A percentile compares a stretch with the other conserved stretches of the same genome.
These are phyloP conservation scores for Oreocharis arfaki DNA, from an alignment of 2,113 vertebrate species.

Conservation along the genomic window DNA sequence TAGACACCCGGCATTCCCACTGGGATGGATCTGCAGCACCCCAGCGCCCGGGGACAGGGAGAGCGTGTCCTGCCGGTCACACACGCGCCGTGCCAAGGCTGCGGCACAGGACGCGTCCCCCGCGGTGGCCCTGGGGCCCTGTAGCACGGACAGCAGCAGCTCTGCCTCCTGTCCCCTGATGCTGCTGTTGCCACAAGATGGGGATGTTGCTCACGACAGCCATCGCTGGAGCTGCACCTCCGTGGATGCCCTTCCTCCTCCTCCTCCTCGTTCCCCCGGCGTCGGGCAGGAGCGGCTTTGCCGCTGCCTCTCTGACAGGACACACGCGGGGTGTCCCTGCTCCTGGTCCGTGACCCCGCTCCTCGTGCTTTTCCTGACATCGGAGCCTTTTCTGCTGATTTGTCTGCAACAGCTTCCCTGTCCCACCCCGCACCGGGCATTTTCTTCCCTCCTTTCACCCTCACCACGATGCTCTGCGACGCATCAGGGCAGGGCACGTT, in stretches of 20 bases:
- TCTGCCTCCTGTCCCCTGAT: rapidly evolving
- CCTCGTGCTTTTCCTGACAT: not conserved
- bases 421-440: not conserved
- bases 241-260: not conserved
- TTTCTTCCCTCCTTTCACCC: not conserved
- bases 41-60: rapidly evolving
- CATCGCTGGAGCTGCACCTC: not conserved
- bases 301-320: rapidly evolving
- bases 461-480: not conserved
- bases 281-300: not conserved
- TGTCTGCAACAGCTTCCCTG: not conserved
- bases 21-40: rapidly evolving
- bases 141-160: rapidly evolving
- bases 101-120: rapidly evolving
- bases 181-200: slow-evolving; percentile 8
- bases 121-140: rapidly evolving
- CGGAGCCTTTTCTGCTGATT: not conserved
- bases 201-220: not conserved
- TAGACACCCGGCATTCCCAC: rapidly evolving
- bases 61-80: not conserved
- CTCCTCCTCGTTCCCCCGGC: not conserved
- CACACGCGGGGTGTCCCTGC: not conserved
- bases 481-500: not conserved
- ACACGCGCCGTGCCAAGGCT: rapidly evolving
- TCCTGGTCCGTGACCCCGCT: not conserved